Base-by-base conservation (phyloP, 1,140 invertebrate genomes). In the Cardiocondyla obscurior region DNA sequence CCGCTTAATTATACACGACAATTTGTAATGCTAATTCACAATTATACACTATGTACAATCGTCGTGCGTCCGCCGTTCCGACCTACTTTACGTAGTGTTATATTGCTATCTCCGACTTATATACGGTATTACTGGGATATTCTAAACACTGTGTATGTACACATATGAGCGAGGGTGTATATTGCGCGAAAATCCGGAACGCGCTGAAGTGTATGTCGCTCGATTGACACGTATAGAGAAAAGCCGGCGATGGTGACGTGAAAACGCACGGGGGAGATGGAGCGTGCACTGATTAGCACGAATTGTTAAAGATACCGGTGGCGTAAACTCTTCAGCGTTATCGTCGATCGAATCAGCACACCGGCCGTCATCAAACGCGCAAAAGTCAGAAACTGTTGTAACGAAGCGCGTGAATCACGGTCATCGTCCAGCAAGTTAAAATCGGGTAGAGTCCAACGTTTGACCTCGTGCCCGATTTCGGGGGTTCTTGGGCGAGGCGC, bases 401-500 rank as follows among this genome's bases (percentile, higher is more conserved):
- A 12, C 25, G 46, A 10, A 86, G 14, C 12, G 22, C 55, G 42
- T 30, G 42, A 19, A 82, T 12, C 46, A 67, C 33, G n/a, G 14
- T n/a, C 3, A 69, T 12, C 3, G 77, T 39, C 25, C 51, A 85
- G 36, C 36, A 74, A 25, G 64, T 58, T 16, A 46, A n/a, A 36
- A n/a, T 36, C 5, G 70, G 25, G 0, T 46, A 16, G 16, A 39
- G 1, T 8, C 8, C 30, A 0, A 28, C 3, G 16, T 72, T 73
- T 30, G 76, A 42, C 22, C 30, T 44, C 19, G 53, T 69, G 2
- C 79, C 72, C 7, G 90, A 89, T 49, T 77, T 90, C 0, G 92
- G 92, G 0, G 90, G 92, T 77, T 92, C 91, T 72, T 93, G 93
- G 1, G 90, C 92, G 16, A 94, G 90, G 84, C 90, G 90, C 64